A percentile compares a stretch with the other conserved stretches of the same genome.
Evolutionary conservation across 2,113 vertebrate species (phyloP).

Genomic region (Synchiropus splendidus): DNA sequence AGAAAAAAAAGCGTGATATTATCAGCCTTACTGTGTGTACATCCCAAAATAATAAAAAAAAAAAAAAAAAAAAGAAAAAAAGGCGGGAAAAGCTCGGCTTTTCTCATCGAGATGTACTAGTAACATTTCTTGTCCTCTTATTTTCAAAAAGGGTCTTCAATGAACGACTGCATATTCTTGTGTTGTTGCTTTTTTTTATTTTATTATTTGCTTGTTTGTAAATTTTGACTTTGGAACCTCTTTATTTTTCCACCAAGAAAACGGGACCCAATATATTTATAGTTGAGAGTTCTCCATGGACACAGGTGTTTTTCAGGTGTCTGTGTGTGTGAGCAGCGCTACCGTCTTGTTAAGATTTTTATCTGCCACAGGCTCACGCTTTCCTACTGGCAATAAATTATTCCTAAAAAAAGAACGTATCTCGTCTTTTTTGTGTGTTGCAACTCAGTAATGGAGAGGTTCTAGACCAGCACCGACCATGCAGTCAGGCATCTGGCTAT

Average conservation of each 20-base stretch:
- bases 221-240: conserved; percentile 73
- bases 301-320: conserved; percentile 80
- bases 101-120: conserved; percentile 72
- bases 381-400: conserved; percentile 99
- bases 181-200: conserved; percentile 38
- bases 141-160: conserved; percentile 74
- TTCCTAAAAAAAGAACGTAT: conserved; percentile 83
- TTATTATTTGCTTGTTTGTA: conserved; percentile 64
- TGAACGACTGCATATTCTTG: conserved; percentile 79
- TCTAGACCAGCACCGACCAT: no score
- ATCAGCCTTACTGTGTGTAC: conserved; percentile 70
- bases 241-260: conserved; percentile 87
- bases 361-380: conserved; percentile 95
- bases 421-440: conserved; percentile 25
- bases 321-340: conserved; percentile 91
- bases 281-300: conserved; percentile 83
- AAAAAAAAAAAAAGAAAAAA: conserved; percentile 51
- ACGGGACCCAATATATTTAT: conserved; percentile 87
- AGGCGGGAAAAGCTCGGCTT: no score
- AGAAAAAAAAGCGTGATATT: conserved; percentile 69
- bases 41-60: conserved; percentile 31
- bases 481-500: no score
- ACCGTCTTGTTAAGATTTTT: conserved; percentile 98
- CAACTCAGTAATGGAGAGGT: no score
- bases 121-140: conserved; percentile 57